Conservation (phyloP, 2,888 invertebrate genomes). For the Xanthorhoe designata region DNA sequence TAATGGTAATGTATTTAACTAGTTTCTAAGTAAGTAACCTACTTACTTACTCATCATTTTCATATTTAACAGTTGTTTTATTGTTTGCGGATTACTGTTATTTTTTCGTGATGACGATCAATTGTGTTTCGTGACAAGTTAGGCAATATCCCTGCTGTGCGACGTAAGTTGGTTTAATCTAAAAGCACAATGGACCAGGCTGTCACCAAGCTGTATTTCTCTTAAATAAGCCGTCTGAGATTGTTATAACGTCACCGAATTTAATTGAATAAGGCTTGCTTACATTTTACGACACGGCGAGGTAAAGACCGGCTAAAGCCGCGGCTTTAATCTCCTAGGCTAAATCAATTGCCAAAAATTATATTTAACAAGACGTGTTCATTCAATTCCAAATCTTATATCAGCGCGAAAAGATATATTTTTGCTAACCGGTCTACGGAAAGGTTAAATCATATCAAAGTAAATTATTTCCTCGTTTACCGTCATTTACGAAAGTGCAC, state of each 20-base stretch:
- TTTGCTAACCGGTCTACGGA: slow-evolving; percentile 56
- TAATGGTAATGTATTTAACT: no score
- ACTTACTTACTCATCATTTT: no score
- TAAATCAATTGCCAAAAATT: slow-evolving; percentile 83
- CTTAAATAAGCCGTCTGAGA: slow-evolving; percentile 76
- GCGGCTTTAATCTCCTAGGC: slow-evolving; percentile 77
- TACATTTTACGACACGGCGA: slow-evolving; percentile 79
- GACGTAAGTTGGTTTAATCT: slow-evolving; percentile 53
- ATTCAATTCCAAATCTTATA: slow-evolving; percentile 58
- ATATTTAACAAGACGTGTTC: slow-evolving; percentile 60
- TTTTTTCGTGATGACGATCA: no score
- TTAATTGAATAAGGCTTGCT: slow-evolving; percentile 84
- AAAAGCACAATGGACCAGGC: slow-evolving; percentile 65
- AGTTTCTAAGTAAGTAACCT: no score
- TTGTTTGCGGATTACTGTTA: no score
- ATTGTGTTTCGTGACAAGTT: no score
- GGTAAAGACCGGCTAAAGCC: slow-evolving; percentile 66
- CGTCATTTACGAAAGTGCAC: slow-evolving; percentile 72
- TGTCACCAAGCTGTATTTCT: slow-evolving; percentile 62
- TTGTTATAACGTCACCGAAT: slow-evolving; percentile 81
- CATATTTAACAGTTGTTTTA: no score
- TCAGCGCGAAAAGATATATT: slow-evolving; percentile 60
- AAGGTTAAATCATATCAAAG: slow-evolving; percentile 77
- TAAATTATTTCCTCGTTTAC: slow-evolving; percentile 80
- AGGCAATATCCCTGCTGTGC: no score